Evolutionary conservation across 2,797 vertebrate species (phyloP), one percentile per base, ranked within the genome.

Genomic region (Notoglanidium macrostoma): DNA sequence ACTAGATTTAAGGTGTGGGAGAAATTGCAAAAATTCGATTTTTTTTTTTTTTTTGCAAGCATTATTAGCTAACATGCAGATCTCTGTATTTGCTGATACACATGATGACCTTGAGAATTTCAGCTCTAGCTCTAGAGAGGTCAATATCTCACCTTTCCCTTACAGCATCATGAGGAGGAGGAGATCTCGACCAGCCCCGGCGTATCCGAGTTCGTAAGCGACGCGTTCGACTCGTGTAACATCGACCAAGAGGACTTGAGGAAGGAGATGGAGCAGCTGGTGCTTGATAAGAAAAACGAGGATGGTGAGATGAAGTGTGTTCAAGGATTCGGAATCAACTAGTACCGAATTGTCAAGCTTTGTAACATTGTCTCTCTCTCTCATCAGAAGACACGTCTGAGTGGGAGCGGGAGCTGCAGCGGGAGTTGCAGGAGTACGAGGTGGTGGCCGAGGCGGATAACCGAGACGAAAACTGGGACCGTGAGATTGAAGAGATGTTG

Each of bases 221-320:
- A 99, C 11, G 98, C 98, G 40, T 99, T 98, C 1, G 97, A 98
- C 92, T 92, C 96, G 0, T 96, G 96, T 54, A 96, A 93, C 91
- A 94, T 99, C 87, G 94, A 98, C 94, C 97, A 97, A 81, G 98
- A 99, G 88, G 98, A 99, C 90, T 93, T 99, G 90, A 96, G 97
- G 92, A 99, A 99, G 91, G 98, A 97, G 93, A 99, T 99, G 97
- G 96, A 99, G 92, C 98, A 99, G 90, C 96, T 99, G 90, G 98
- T 98, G 85, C 95, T 99, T 90, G 97, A 98, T 87, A 97, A 97
- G 93, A 98, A 97, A 91, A 95, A 95, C n/a, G 95, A 94, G 11
- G 98, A 98, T 86, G 98, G 98, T 99, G 19, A 89, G 93, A 15
- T 55, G 8, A 81, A 46, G 40, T 1, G 81, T 32, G 0, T 23